phyloP scores from a whole-genome alignment of 2,797 vertebrate species.

The Numenius phaeopus region DNA sequence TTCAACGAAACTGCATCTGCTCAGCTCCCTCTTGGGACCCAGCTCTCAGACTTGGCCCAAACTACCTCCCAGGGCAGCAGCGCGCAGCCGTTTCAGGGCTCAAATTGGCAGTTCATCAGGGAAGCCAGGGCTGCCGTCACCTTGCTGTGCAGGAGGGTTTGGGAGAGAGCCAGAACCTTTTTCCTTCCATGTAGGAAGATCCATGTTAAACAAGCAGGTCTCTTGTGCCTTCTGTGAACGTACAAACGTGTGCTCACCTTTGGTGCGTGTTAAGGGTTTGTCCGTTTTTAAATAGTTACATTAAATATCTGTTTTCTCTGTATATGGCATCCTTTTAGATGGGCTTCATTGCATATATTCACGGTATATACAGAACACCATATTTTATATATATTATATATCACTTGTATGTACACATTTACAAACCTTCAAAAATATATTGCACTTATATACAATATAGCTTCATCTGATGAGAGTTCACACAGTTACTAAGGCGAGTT shows the following conservation, averaged over 20 bases:
- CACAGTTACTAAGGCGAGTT: constrained; percentile 62
- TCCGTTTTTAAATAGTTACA: constrained; percentile 27
- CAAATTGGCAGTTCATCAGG: background rate
- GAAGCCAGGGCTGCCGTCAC: background rate
- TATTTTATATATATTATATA: constrained; percentile 78
- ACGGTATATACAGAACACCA: constrained; percentile 68
- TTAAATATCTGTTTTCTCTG: constrained; percentile 59
- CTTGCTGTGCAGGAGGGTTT: background rate
- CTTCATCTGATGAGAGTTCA: constrained; percentile 69
- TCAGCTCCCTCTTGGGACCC: background rate
- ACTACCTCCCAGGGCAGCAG: background rate
- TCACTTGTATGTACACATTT: constrained; percentile 83
- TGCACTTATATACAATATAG: constrained; percentile 82
- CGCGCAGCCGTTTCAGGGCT: background rate
- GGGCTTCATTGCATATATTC: constrained; percentile 54
- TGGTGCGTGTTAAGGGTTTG: constrained; percentile 7
- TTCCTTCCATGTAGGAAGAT: background rate
- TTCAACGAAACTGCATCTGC: background rate
- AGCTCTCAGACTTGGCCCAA: background rate
- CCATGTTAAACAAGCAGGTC: background rate
- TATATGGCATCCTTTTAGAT: constrained; percentile 47
- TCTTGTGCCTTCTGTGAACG: background rate
- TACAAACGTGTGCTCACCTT: constrained; percentile 2
- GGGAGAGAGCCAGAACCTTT: background rate
- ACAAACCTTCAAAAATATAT: constrained; percentile 83